These are phyloP conservation scores for Lymantria dispar DNA, from an alignment of 2,888 invertebrate genomes.

Conservation along the genomic window DNA sequence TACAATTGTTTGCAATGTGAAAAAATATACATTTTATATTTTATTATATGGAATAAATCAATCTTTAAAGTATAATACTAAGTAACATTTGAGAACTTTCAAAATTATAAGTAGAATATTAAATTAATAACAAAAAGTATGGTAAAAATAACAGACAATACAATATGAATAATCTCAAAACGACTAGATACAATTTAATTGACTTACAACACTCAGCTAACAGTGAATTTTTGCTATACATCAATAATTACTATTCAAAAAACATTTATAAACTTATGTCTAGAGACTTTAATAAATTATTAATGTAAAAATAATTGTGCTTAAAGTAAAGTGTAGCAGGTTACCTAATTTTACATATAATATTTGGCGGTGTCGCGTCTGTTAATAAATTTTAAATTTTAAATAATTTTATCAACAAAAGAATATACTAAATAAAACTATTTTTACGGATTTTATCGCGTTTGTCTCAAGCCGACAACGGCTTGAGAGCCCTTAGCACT, in stretches of 20 bases:
- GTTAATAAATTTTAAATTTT: too few species aligned
- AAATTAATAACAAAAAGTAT: slow-evolving; percentile 24
- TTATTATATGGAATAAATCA: too few species aligned
- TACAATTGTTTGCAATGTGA: too few species aligned
- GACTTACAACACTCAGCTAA: slow-evolving; percentile 66
- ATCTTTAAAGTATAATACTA: too few species aligned
- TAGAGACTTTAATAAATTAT: slow-evolving; percentile 16
- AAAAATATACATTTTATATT: too few species aligned
- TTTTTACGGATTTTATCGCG: too few species aligned
- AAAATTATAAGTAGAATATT: slow-evolving; percentile 3
- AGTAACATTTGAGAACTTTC: too few species aligned
- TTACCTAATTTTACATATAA: neutral
- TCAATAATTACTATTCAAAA: slow-evolving; percentile 11
- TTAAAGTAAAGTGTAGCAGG: slow-evolving; percentile 18
- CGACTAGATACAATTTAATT: slow-evolving; percentile 74
- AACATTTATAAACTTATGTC: slow-evolving; percentile 13
- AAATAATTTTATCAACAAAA: too few species aligned
- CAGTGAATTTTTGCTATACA: slow-evolving; percentile 26
- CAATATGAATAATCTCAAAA: slow-evolving; percentile 61
- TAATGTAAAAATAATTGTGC: slow-evolving; percentile 19
- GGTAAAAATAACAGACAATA: slow-evolving; percentile 28
- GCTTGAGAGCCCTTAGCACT: too few species aligned
- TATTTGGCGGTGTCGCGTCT: too few species aligned
- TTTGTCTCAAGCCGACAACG: too few species aligned
- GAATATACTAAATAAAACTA: too few species aligned